Conservation (phyloP, 2,888 invertebrate species). For the Lampropteryx suffumata region DNA sequence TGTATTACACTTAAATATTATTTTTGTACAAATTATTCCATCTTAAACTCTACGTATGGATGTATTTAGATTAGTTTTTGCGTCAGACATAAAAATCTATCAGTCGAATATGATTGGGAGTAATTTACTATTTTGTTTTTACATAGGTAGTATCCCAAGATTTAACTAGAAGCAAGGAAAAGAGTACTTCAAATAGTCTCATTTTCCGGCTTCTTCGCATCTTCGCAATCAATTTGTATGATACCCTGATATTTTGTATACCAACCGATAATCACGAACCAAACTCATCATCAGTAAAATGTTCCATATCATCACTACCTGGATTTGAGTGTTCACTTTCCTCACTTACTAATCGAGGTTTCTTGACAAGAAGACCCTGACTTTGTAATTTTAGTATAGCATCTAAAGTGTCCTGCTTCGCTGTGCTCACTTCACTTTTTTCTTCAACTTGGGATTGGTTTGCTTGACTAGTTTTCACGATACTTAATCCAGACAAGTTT, state of each 20-base stretch:
- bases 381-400: slow-evolving; percentile 73
- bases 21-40: no score
- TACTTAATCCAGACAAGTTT: slow-evolving; percentile 60
- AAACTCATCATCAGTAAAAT: slow-evolving; percentile 44
- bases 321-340: slow-evolving; percentile 51
- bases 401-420: slow-evolving; percentile 62
- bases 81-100: slow-evolving; percentile 11
- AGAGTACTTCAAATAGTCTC: not conserved
- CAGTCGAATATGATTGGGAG: slow-evolving; percentile 14
- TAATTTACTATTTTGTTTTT: not conserved
- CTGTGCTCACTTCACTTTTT: slow-evolving; percentile 52
- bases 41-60: no score
- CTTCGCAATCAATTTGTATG: not conserved
- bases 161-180: not conserved
- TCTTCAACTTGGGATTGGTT: slow-evolving; percentile 64
- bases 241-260: not conserved
- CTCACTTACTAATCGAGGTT: slow-evolving; percentile 62
- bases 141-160: not conserved
- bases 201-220: not conserved
- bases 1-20: no score
- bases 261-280: slow-evolving; percentile 31
- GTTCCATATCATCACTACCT: slow-evolving; percentile 44
- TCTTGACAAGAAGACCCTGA: slow-evolving; percentile 72
- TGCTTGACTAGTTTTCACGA: slow-evolving; percentile 59
- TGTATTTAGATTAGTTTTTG: no score